A percentile compares a stretch with the other conserved stretches of the same genome.
phyloP scores from a whole-genome alignment of 2,113 vertebrate species.

The Felis catus region DNA sequence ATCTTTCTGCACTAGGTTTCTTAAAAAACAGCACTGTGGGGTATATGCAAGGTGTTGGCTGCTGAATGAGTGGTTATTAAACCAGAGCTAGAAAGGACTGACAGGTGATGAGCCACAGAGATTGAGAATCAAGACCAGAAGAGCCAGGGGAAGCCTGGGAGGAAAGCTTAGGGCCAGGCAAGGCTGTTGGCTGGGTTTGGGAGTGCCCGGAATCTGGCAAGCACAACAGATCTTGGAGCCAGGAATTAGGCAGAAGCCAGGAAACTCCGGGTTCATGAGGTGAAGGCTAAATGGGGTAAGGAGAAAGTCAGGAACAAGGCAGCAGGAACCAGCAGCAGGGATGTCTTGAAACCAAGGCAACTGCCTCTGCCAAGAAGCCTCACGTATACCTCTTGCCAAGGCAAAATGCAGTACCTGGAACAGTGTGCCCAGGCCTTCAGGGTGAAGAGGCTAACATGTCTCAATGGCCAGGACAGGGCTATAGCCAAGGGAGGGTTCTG shows the following conservation, averaged over 20 bases:
- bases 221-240: not conserved
- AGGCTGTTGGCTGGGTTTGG: conserved; percentile 14
- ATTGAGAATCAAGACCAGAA: not conserved
- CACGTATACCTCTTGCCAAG: not conserved
- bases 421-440: not conserved
- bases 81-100: not conserved
- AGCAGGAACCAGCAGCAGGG: not conserved
- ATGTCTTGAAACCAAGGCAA: not conserved
- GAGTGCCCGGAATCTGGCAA: conserved; percentile 51
- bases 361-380: not conserved
- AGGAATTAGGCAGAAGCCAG: conserved; percentile 45
- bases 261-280: conserved; percentile 67
- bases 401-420: not conserved
- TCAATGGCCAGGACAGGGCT: not conserved
- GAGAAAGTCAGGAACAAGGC: conserved; percentile 30
- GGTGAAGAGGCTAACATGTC: not conserved
- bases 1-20: not conserved
- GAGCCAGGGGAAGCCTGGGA: not conserved
- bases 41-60: not conserved
- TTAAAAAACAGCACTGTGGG: not conserved
- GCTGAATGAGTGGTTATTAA: not conserved
- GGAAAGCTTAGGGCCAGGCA: conserved; percentile 10
- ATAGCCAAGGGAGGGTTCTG: not conserved
- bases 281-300: conserved; percentile 12
- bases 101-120: not conserved